Evolutionary conservation across 2,113 vertebrate genomes (phyloP).

Genomic region (Monopterus albus): DNA sequence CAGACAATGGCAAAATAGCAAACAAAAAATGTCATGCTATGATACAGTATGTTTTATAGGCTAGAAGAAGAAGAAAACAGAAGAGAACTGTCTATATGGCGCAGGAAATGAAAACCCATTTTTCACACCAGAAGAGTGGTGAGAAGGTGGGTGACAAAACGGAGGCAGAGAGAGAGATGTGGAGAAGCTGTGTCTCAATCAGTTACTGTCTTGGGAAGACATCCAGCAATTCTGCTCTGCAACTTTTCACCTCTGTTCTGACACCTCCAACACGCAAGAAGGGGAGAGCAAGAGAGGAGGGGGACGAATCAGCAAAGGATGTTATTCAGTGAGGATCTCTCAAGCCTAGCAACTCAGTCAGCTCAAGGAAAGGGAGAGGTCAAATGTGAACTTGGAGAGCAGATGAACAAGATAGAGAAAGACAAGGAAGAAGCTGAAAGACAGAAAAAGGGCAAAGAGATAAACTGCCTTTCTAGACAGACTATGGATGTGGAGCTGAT

Average conservation of each 20-base stretch:
- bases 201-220: constrained; percentile 11
- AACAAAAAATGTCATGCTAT: neutral
- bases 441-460: neutral
- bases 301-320: constrained; percentile 4
- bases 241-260: constrained; percentile 47
- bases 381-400: constrained; percentile 7
- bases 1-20: neutral
- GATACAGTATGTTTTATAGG: neutral
- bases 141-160: constrained; percentile 7
- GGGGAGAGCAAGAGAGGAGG: neutral
- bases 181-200: constrained; percentile 10
- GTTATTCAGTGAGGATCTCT: constrained; percentile 45
- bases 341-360: constrained; percentile 61
- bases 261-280: neutral
- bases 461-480: neutral
- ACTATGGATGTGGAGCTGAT: neutral
- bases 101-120: neutral
- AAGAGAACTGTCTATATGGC: neutral
- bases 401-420: constrained; percentile 3
- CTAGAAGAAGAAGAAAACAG: neutral
- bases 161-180: constrained; percentile 13
- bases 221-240: constrained; percentile 18
- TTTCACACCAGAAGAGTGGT: neutral
- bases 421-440: neutral
- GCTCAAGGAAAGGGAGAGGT: constrained; percentile 47